These are phyloP conservation scores for Patella depressa DNA, from an alignment of 2,888 invertebrate species.

Conservation along the genomic window DNA sequence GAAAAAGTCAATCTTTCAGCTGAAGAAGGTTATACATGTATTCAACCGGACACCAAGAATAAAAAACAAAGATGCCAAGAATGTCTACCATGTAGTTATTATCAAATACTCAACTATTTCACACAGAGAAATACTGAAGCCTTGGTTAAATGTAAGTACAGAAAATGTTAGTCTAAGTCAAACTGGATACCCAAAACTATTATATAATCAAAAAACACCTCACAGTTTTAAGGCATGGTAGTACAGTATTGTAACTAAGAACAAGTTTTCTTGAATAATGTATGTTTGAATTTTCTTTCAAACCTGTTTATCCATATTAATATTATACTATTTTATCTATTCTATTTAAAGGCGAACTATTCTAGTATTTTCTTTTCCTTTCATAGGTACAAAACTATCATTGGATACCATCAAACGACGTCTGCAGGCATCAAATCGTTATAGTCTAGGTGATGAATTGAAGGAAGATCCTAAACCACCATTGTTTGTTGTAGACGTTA, in stretches of 20 bases:
- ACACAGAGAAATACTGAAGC: constrained; percentile 93
- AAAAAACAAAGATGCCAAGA: constrained; percentile 69
- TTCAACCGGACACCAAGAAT: constrained; percentile 60
- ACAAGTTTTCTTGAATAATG: neutral
- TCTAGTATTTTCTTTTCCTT: neutral
- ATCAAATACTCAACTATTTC: constrained; percentile 75
- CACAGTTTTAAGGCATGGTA: too few relatives aligned
- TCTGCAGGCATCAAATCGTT: constrained; percentile 67
- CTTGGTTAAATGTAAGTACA: constrained; percentile 77
- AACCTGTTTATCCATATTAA: too few relatives aligned
- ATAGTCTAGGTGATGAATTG: constrained; percentile 55
- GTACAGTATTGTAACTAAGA: too few relatives aligned
- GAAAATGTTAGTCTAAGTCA: too few relatives aligned
- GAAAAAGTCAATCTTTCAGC: constrained; percentile 74
- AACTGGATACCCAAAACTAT: too few relatives aligned
- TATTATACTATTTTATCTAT: too few relatives aligned
- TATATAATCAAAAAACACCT: too few relatives aligned
- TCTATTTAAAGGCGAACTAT: too few relatives aligned
- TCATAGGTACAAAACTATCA: constrained; percentile 67
- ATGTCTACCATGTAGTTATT: constrained; percentile 69
- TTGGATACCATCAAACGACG: constrained; percentile 71
- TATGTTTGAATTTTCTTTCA: neutral
- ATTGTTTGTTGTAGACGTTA: constrained; percentile 85
- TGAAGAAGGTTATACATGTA: constrained; percentile 63
- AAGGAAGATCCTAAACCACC: constrained; percentile 65